phyloP scores from a whole-genome alignment of 2,113 vertebrate species.

The Perca schrenkii region DNA sequence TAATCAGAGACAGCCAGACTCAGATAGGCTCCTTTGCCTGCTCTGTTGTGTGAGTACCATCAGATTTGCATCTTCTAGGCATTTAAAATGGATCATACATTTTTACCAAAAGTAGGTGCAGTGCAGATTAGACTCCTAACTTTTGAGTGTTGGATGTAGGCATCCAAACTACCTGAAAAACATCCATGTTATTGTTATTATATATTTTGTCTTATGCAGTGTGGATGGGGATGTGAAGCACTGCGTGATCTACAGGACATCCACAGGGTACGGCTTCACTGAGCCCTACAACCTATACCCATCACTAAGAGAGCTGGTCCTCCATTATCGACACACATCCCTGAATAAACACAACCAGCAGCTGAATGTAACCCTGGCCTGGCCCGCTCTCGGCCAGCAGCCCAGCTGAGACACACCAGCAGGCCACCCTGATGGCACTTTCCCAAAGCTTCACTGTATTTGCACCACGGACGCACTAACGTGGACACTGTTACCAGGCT shows the following conservation, averaged over 20 bases:
- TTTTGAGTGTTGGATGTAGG: neutral
- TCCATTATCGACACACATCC: constrained; percentile 98
- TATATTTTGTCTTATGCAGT: constrained; percentile 74
- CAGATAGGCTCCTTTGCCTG: constrained; percentile 95
- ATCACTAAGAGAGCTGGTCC: constrained; percentile 96
- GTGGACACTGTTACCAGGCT: constrained; percentile 41
- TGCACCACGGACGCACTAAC: constrained; percentile 37
- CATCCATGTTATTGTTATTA: neutral
- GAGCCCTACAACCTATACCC: constrained; percentile 98
- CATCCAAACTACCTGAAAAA: no score
- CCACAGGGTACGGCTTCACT: constrained; percentile 96
- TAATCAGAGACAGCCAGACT: constrained; percentile 96
- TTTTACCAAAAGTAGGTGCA: neutral
- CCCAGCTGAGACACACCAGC: constrained; percentile 78
- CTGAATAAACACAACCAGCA: constrained; percentile 99
- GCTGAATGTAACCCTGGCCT: constrained; percentile 98
- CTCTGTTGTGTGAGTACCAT: constrained; percentile 93
- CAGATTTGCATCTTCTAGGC: neutral
- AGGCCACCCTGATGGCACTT: constrained; percentile 50
- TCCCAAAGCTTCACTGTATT: constrained; percentile 57
- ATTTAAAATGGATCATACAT: neutral
- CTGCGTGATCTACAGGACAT: constrained; percentile 97
- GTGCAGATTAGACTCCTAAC: neutral
- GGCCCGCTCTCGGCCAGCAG: constrained; percentile 95
- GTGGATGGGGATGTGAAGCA: constrained; percentile 97